These are phyloP conservation scores for Ctenoplectra terminalis DNA, from an alignment of 1,140 invertebrate genomes.

Conservation along the genomic window DNA sequence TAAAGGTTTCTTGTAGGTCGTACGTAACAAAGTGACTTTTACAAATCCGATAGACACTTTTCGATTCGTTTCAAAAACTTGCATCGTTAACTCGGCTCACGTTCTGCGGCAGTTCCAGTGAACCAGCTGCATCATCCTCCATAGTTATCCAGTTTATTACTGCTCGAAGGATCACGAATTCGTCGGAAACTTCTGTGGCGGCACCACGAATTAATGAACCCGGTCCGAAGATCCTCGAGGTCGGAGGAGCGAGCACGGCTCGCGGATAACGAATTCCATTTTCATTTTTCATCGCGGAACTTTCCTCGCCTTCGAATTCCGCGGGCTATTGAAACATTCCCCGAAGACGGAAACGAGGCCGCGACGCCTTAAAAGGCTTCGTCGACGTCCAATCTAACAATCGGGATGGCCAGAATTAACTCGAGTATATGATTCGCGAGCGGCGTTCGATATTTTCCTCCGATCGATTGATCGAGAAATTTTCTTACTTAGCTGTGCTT, in stretches of 20 bases:
- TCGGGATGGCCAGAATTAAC: not conserved
- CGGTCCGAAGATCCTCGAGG: slow-evolving; percentile 9
- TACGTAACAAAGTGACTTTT: not conserved
- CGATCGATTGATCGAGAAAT: not conserved
- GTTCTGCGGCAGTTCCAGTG: not conserved
- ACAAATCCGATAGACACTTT: no score
- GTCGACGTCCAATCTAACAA: slow-evolving; percentile 17
- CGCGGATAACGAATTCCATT: slow-evolving; percentile 31
- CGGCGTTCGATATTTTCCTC: not conserved
- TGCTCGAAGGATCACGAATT: slow-evolving; percentile 36
- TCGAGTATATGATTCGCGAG: not conserved
- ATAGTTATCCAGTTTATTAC: slow-evolving; percentile 45
- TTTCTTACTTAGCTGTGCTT: not conserved
- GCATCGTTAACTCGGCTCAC: not conserved
- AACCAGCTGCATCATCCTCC: not conserved
- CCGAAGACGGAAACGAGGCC: slow-evolving; percentile 55
- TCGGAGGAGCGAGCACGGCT: not conserved
- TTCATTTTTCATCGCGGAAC: slow-evolving; percentile 39
- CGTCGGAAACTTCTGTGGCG: slow-evolving; percentile 8
- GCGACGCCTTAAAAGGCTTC: slow-evolving; percentile 56
- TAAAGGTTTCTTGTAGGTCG: not conserved
- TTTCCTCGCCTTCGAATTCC: slow-evolving; percentile 17
- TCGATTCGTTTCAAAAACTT: not conserved
- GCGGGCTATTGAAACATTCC: slow-evolving; percentile 20
- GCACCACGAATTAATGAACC: slow-evolving; percentile 39